Conservation (phyloP, 2,113 vertebrate species). For the Rhagologus leucostigma region DNA sequence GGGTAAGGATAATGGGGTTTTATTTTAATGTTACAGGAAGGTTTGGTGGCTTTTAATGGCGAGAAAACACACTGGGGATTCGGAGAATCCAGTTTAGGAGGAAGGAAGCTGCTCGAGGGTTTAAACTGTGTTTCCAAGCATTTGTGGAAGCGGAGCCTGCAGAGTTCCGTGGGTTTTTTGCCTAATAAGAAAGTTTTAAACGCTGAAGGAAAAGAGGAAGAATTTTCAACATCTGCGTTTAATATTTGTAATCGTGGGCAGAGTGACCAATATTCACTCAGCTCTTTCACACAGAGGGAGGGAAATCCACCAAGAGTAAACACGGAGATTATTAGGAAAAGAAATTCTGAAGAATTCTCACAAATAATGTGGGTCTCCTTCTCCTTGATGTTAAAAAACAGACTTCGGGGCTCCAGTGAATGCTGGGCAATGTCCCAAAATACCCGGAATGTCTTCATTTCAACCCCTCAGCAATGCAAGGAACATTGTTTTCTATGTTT, state of each 20-base stretch:
- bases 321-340: background rate
- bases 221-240: background rate
- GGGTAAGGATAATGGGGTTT: background rate
- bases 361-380: background rate
- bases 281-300: background rate
- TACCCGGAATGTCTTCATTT: background rate
- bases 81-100: background rate
- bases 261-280: background rate
- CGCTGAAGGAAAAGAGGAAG: background rate
- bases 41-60: background rate
- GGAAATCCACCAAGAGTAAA: background rate
- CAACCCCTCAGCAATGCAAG: background rate
- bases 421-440: background rate
- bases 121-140: background rate
- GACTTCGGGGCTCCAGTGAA: background rate
- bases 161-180: background rate
- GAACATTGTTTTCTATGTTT: fast-evolving
- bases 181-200: background rate
- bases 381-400: background rate
- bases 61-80: fast-evolving
- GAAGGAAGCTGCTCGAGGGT: background rate
- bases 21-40: fast-evolving
- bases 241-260: background rate
- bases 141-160: background rate
- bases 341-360: background rate